phyloP scores from a whole-genome alignment of 2,888 invertebrate genomes.

The Hydriomena furcata region DNA sequence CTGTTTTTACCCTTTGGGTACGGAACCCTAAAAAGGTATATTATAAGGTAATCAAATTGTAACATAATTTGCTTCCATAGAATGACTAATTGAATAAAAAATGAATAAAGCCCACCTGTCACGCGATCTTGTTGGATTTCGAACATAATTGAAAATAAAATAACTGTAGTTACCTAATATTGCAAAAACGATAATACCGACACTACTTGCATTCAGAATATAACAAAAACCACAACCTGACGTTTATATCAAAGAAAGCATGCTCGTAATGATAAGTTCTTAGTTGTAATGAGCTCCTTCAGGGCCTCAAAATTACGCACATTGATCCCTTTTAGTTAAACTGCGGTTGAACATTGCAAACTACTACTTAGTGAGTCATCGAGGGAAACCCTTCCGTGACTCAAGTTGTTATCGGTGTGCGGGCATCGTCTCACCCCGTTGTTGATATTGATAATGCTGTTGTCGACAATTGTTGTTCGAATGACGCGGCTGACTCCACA shows the following conservation, averaged over 20 bases:
- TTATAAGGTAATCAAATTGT: no score
- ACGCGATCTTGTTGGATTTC: no score
- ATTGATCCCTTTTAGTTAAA: slow-evolving; percentile 33
- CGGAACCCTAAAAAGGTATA: no score
- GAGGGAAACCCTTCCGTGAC: slow-evolving; percentile 82
- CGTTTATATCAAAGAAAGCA: slow-evolving; percentile 18
- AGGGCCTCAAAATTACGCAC: slow-evolving; percentile 32
- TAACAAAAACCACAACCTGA: slow-evolving; percentile 18
- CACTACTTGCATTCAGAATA: neutral
- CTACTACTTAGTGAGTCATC: slow-evolving; percentile 61
- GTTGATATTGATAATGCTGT: slow-evolving; percentile 58
- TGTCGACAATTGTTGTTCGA: slow-evolving; percentile 34
- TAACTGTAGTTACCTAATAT: no score
- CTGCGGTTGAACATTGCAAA: slow-evolving; percentile 40
- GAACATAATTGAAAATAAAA: no score
- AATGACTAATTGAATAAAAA: neutral
- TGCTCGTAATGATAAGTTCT: slow-evolving; percentile 22
- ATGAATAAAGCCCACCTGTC: no score
- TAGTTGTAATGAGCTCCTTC: slow-evolving; percentile 29
- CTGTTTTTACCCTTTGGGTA: no score
- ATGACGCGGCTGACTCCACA: neutral
- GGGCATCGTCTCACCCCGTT: slow-evolving; percentile 60
- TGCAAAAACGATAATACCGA: no score
- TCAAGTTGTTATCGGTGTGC: slow-evolving; percentile 69
- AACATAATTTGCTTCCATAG: neutral